Evolutionary conservation across 2,888 invertebrate genomes (phyloP), one percentile per base, ranked within the genome.

Genomic region (Aphidius colemani): DNA sequence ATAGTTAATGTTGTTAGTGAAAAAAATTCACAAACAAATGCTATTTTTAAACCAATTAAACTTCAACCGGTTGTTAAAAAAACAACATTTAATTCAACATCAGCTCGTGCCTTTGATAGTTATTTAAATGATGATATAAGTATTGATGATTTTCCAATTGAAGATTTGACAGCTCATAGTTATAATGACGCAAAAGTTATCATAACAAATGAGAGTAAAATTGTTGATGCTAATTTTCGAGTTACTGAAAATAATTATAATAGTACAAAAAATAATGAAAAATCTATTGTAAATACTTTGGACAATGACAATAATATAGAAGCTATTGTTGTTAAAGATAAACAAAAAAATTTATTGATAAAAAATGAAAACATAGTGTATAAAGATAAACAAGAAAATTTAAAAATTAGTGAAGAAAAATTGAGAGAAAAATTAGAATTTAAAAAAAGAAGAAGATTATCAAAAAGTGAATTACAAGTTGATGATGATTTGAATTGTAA

Each of bases 31-130:
- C 13, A 18, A 18, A 18, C 13, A 18, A 57, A 64, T 10, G 65
- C 69, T 9, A 49, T 61, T 1, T 78, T 80, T 41, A 78, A 78
- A 53, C 77, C 78, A 0, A 77, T 79, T 7, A 78, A 74, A 64
- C 59, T 78, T n/a, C 66, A 69, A 43, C 67, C 74, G 3, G 50
- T 71, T 1, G n/a, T 65, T 5, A 76, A 73, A 49, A 78, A 75
- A 53, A 58, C 67, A 49, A 49, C 71, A 3, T 18, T 18, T 18
- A 67, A 70, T n/a, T 48, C 70, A 13, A 43, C 64, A 8, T 59
- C 70, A 13, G 64, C 74, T 1, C 68, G 65, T 8, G 77, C 72
- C 41, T 71, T 76, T 10, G 65, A 71, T 55, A 53, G 59, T 10
- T 67, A 68, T 48, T 60, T 66, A 9, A 64, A 53, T 13, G 68